Evolutionary conservation across 2,797 vertebrate species (phyloP).

Genomic region (Falco columbarius): DNA sequence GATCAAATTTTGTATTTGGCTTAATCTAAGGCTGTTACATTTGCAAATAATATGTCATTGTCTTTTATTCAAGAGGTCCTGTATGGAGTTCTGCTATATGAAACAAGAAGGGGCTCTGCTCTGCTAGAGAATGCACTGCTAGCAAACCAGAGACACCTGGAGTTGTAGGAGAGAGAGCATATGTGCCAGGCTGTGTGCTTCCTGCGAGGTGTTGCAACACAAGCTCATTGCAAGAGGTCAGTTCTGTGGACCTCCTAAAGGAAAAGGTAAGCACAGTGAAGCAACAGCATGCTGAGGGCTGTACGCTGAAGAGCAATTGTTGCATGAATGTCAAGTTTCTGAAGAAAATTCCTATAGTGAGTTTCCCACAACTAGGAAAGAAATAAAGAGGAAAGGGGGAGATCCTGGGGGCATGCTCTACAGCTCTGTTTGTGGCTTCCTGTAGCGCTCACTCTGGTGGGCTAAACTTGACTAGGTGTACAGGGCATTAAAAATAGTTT

Average conservation of each 20-base stretch:
- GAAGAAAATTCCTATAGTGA: neutral
- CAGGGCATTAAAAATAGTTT: neutral
- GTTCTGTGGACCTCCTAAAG: neutral
- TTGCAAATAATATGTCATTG: neutral
- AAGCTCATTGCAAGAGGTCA: neutral
- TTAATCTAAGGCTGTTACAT: neutral
- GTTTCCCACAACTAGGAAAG: neutral
- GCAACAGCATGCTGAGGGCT: neutral
- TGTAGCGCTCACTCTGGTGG: neutral
- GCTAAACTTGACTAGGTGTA: neutral
- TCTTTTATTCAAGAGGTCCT: neutral
- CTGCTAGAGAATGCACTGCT: neutral
- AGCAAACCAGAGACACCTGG: neutral
- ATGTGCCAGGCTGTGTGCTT: neutral
- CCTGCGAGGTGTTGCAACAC: neutral
- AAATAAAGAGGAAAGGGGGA: neutral
- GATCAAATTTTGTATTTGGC: neutral
- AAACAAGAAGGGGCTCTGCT: neutral
- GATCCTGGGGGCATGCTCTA: neutral
- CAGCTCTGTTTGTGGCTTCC: neutral
- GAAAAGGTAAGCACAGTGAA: neutral
- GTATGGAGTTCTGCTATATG: neutral
- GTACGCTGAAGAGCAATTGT: neutral
- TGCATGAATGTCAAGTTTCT: neutral
- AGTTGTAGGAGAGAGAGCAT: neutral